A percentile compares a stretch with the other conserved stretches of the same genome.
These are phyloP conservation scores for Thalpophila matura DNA, from an alignment of 2,888 invertebrate genomes.

Conservation along the genomic window DNA sequence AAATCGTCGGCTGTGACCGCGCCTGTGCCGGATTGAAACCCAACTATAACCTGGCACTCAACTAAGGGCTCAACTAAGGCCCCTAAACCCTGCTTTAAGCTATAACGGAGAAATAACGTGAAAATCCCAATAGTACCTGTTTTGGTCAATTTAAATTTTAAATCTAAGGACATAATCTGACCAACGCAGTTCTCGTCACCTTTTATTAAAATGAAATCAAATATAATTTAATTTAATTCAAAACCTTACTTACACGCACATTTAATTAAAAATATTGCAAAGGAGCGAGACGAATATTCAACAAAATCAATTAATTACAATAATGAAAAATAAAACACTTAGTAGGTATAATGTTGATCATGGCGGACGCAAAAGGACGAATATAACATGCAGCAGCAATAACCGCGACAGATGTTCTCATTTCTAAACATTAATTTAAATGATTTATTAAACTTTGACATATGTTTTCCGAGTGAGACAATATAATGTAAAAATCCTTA, in stretches of 20 bases:
- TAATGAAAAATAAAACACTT: slow-evolving; percentile 52
- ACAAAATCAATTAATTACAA: slow-evolving; percentile 36
- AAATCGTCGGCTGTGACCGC: no score
- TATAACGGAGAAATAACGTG: no score
- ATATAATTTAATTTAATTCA: slow-evolving; percentile 30
- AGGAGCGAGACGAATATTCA: slow-evolving; percentile 40
- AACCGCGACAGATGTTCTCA: slow-evolving; percentile 40
- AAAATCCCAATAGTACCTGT: no score
- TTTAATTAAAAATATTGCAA: slow-evolving; percentile 34
- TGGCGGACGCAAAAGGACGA: slow-evolving; percentile 36
- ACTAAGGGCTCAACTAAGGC: no score
- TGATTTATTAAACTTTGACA: slow-evolving; percentile 21
- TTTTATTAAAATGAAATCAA: slow-evolving; percentile 9
- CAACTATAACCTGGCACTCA: no score
- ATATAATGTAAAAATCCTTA: background rate
- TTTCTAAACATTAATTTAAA: slow-evolving; percentile 37
- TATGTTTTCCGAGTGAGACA: background rate
- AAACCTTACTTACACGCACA: slow-evolving; percentile 31
- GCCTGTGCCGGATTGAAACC: no score
- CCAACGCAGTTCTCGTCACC: slow-evolving; percentile 4
- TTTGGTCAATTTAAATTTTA: no score
- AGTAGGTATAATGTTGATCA: no score
- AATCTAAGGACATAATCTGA: no score
- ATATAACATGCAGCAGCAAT: slow-evolving; percentile 14
- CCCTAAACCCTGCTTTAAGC: no score